Conservation (phyloP, 2,888 invertebrate genomes). For the Drosophila eohydei region DNA sequence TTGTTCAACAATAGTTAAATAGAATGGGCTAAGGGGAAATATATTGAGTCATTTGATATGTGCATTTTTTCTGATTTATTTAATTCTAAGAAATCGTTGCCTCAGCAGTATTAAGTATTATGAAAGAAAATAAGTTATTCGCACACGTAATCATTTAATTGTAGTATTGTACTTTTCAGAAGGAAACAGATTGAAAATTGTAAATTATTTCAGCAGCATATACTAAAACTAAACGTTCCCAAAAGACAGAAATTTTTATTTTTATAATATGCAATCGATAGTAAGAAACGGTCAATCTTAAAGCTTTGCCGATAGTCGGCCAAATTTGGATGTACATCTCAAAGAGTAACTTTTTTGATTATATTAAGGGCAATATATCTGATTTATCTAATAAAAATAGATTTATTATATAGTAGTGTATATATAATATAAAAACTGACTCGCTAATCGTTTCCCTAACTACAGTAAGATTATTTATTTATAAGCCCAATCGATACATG, state of each 20-base stretch:
- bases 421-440: no score
- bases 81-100: neutral
- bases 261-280: neutral
- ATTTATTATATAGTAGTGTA: neutral
- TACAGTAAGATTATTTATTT: neutral
- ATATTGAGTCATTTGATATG: neutral
- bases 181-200: neutral
- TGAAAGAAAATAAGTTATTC: neutral
- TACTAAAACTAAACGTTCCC: neutral
- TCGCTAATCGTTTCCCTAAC: neutral
- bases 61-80: neutral
- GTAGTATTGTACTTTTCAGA: neutral
- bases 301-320: neutral
- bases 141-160: neutral
- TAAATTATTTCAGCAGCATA: neutral
- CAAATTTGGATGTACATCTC: neutral
- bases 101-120: neutral
- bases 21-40: neutral
- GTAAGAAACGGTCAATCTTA: neutral
- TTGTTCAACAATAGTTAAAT: neutral
- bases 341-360: neutral
- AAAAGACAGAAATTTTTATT: neutral
- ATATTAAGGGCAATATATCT: neutral
- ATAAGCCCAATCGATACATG: slow-evolving; percentile 27
- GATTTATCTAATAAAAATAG: neutral